Conservation (phyloP, 2,888 invertebrate genomes). For the Cephus pygmeus region DNA sequence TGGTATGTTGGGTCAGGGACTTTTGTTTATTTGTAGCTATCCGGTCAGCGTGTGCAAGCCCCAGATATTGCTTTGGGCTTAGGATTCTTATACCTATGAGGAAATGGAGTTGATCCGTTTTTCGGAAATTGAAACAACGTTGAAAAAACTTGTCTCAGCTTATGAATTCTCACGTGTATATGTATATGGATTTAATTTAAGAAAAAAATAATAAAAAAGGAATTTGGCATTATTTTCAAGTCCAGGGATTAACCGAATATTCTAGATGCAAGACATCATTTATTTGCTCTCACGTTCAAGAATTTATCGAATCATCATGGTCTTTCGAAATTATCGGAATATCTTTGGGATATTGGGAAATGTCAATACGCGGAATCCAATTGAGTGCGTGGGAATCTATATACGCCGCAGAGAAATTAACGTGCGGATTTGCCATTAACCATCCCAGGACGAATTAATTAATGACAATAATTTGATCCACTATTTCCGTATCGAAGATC, state of each 20-base stretch:
- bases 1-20: conserved; percentile 9
- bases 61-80: conserved; percentile 3
- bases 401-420: not conserved
- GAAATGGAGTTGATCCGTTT: not conserved
- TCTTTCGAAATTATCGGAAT: not conserved
- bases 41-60: conserved; percentile 21
- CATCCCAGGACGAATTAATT: not conserved
- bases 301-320: not conserved
- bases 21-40: conserved; percentile 34
- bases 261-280: not conserved
- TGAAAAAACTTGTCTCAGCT: not conserved
- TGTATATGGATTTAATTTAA: not conserved
- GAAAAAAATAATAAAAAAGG: not conserved
- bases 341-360: not conserved
- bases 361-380: not conserved
- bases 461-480: not conserved
- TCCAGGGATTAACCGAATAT: not conserved
- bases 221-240: not conserved
- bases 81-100: not conserved
- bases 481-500: not conserved
- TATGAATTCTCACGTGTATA: not conserved
- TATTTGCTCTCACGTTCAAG: not conserved
- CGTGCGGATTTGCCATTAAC: not conserved
- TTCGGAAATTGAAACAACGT: too few relatives aligned
- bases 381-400: not conserved